Conservation (phyloP, 2,888 invertebrate species). For the Sussaba pulchella region DNA sequence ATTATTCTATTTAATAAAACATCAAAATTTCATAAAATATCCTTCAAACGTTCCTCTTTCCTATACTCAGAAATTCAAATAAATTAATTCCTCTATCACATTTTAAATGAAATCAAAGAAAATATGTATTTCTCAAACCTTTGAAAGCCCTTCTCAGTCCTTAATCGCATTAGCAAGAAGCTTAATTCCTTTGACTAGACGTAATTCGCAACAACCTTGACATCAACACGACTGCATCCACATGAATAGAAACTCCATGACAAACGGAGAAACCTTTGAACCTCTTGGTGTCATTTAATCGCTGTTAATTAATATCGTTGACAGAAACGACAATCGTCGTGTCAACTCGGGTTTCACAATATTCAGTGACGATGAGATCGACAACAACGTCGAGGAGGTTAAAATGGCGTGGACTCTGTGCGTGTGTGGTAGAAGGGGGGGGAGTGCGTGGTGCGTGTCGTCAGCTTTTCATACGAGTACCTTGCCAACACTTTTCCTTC, state of each 20-base stretch:
- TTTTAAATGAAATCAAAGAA: no score
- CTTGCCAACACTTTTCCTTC: conserved; percentile 37
- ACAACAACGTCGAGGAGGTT: conserved; percentile 10
- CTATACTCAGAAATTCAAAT: no score
- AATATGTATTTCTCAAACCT: no score
- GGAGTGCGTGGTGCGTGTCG: conserved; percentile 32
- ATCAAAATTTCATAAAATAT: no score
- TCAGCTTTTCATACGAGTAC: conserved; percentile 20
- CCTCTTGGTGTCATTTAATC: conserved; percentile 53
- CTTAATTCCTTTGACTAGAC: conserved; percentile 28
- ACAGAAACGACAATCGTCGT: conserved; percentile 40
- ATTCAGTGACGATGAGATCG: conserved; percentile 34
- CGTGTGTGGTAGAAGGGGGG: no score
- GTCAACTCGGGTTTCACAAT: conserved; percentile 53
- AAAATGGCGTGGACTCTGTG: conserved; percentile 49
- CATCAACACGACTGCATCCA: neutral
- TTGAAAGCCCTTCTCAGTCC: no score
- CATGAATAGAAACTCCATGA: neutral
- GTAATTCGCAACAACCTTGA: conserved; percentile 48
- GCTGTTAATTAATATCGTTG: conserved; percentile 58
- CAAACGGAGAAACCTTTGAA: conserved; percentile 25
- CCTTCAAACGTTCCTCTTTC: no score
- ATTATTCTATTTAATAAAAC: no score
- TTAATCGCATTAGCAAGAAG: conserved; percentile 26
- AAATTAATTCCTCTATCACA: no score